Evolutionary conservation across 2,888 invertebrate genomes (phyloP).

Genomic region (Bombyx huttoni): DNA sequence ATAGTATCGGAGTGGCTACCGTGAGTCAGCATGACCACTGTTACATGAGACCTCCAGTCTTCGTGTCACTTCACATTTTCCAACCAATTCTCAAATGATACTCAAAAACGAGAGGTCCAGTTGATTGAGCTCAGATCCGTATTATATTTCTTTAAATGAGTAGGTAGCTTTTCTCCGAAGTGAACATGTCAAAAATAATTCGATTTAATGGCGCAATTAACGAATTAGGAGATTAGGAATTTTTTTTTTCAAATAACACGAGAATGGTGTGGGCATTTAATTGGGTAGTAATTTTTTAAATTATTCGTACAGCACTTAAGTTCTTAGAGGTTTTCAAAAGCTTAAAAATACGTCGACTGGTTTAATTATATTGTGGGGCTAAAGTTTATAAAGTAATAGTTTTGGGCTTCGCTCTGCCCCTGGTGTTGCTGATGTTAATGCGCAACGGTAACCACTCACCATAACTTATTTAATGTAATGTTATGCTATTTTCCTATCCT

Average conservation of each 20-base stretch:
- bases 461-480: too few species aligned
- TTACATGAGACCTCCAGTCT: not conserved
- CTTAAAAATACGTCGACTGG: too few species aligned
- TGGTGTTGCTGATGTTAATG: too few species aligned
- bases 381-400: too few species aligned
- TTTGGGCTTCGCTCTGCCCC: too few species aligned
- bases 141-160: conserved; percentile 39
- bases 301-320: not conserved
- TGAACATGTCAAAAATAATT: conserved; percentile 69
- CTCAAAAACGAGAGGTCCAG: not conserved
- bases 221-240: conserved; percentile 44
- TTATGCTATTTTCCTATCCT: too few species aligned
- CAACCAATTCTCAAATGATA: too few species aligned
- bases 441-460: too few species aligned
- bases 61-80: not conserved
- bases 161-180: conserved; percentile 59
- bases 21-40: conserved; percentile 48
- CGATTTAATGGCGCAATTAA: conserved; percentile 68
- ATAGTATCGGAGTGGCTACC: conserved; percentile 9
- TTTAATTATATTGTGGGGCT: too few species aligned
- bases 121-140: conserved; percentile 18
- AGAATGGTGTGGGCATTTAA: conserved; percentile 5
- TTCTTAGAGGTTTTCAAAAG: not conserved
- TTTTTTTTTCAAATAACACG: not conserved
- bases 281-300: conserved; percentile 14